A percentile compares a stretch with the other conserved stretches of the same genome.
These are phyloP conservation scores for Panurus biarmicus DNA, from an alignment of 2,113 vertebrate species.

Conservation along the genomic window DNA sequence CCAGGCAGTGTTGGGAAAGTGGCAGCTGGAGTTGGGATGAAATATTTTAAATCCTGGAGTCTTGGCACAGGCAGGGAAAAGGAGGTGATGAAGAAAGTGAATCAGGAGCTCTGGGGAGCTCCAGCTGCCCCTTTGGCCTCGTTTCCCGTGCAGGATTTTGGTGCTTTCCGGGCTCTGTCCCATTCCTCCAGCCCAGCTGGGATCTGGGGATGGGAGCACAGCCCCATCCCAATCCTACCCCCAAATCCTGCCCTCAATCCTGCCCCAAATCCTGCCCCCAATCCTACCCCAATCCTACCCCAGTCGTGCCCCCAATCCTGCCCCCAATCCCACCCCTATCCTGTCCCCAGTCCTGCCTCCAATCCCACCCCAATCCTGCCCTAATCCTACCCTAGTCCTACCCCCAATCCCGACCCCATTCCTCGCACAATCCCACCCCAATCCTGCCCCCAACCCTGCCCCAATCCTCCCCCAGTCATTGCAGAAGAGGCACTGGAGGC, in stretches of 20 bases:
- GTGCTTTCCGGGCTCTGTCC: not conserved
- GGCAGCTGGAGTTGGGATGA: not conserved
- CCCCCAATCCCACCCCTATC: too few relatives aligned
- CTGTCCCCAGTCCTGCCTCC: too few relatives aligned
- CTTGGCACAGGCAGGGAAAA: not conserved
- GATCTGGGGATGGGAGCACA: not conserved
- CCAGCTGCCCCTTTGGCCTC: not conserved
- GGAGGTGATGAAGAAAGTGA: not conserved
- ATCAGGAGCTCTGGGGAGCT: accelerated
- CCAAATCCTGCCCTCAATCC: too few relatives aligned
- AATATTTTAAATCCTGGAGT: not conserved
- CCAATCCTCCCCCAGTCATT: not conserved
- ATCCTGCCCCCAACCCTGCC: not conserved
- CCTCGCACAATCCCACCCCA: not conserved
- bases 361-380: not conserved
- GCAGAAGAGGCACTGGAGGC: not conserved
- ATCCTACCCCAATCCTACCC: not conserved
- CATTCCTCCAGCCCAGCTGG: accelerated
- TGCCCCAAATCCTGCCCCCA: not conserved
- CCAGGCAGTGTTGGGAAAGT: not conserved
- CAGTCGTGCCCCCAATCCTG: not conserved
- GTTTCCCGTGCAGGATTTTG: not conserved
- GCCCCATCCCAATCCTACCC: not conserved
- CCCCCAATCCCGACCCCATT: not conserved
- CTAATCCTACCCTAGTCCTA: not conserved